These are phyloP conservation scores for Pelmatolapia mariae DNA, from an alignment of 2,113 vertebrate genomes.

Conservation along the genomic window DNA sequence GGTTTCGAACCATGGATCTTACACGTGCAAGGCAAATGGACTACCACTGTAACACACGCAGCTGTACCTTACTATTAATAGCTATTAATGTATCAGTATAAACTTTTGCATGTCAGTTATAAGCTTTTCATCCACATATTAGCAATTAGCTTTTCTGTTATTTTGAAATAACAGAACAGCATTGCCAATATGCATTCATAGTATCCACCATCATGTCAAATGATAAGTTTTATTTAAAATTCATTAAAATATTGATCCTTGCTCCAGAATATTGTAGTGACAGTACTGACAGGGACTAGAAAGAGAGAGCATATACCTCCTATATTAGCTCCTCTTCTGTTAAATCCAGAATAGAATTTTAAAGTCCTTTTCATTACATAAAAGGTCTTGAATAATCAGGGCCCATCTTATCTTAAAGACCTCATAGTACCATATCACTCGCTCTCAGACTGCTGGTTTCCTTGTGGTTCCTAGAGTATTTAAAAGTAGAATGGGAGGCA, in stretches of 20 bases:
- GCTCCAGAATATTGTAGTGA: not conserved
- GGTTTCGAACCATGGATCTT: not conserved
- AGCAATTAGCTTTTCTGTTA: not conserved
- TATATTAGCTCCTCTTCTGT: not conserved
- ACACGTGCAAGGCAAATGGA: not conserved
- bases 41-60: not conserved
- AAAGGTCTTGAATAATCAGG: not conserved
- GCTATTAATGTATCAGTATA: not conserved
- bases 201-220: not conserved
- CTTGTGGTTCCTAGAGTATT: not conserved
- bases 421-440: not conserved
- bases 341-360: not conserved
- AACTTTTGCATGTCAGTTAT: rapidly evolving
- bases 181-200: not conserved
- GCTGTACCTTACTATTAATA: not conserved
- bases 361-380: not conserved
- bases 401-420: not conserved
- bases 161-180: not conserved
- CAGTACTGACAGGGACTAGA: not conserved
- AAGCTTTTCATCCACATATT: not conserved
- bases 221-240: not conserved
- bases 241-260: not conserved
- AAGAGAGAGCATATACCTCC: not conserved
- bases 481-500: not conserved
- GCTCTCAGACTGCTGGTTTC: not conserved